A percentile compares a stretch with the other conserved stretches of the same genome.
Conservation (phyloP, 2,888 invertebrate species). For the Eristalis arbustorum region DNA sequence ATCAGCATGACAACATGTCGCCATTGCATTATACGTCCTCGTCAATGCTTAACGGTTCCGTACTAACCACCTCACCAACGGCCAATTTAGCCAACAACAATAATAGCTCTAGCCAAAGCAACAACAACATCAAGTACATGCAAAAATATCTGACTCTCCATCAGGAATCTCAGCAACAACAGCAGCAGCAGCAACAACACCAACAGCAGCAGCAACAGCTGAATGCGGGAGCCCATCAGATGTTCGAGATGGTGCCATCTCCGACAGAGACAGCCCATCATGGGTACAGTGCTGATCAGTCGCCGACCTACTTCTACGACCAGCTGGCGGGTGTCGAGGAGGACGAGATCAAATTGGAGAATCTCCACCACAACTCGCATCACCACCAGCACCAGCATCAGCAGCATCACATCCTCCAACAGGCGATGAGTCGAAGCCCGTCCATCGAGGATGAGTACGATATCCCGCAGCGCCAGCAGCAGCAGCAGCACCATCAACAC, state of each 20-base stretch:
- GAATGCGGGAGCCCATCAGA: constrained; percentile 48
- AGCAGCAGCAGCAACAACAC: constrained; percentile 73
- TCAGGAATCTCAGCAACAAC: constrained; percentile 76
- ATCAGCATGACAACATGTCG: constrained; percentile 71
- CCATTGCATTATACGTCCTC: constrained; percentile 72
- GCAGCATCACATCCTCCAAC: constrained; percentile 60
- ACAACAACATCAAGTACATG: constrained; percentile 72
- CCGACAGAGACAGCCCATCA: constrained; percentile 54
- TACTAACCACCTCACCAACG: constrained; percentile 31
- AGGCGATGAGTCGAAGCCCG: constrained; percentile 76
- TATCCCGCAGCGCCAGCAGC: constrained; percentile 72
- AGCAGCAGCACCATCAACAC: constrained; percentile 47
- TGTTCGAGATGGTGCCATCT: constrained; percentile 65
- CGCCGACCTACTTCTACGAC: constrained; percentile 72
- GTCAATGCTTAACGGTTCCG: constrained; percentile 38
- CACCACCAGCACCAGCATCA: constrained; percentile 74
- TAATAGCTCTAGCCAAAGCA: constrained; percentile 70
- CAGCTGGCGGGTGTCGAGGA: constrained; percentile 65
- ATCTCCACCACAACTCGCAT: constrained; percentile 73
- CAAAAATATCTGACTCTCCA: constrained; percentile 77
- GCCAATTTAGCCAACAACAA: constrained; percentile 61
- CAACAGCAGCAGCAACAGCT: constrained; percentile 13
- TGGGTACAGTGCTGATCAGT: constrained; percentile 70
- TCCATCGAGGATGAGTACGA: constrained; percentile 79
- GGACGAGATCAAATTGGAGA: constrained; percentile 72